These are phyloP conservation scores for Drosophila neonasuta DNA, from an alignment of 2,888 invertebrate species.

Conservation along the genomic window DNA sequence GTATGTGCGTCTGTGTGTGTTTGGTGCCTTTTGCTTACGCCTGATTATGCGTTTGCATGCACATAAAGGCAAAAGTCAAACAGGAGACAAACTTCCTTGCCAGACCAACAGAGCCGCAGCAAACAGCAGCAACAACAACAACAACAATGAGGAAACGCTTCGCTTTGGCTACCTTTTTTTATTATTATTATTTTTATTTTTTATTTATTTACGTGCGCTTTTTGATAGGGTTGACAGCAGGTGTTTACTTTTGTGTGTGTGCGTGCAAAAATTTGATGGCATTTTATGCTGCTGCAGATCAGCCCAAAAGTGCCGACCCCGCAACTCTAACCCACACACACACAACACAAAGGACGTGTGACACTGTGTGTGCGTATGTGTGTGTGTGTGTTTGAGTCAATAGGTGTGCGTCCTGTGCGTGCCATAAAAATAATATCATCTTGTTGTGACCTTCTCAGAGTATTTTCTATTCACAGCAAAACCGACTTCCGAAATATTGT, in stretches of 20 bases:
- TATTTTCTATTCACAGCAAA: not conserved
- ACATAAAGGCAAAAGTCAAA: slow-evolving; percentile 76
- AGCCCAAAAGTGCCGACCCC: slow-evolving; percentile 55
- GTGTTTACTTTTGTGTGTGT: slow-evolving; percentile 57
- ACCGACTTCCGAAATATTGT: not conserved
- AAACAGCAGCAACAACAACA: slow-evolving; percentile 22
- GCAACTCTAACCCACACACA: slow-evolving; percentile 36
- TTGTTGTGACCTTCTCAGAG: slow-evolving; percentile 5
- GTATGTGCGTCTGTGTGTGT: slow-evolving; percentile 14
- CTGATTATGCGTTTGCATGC: slow-evolving; percentile 77
- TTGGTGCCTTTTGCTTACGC: slow-evolving; percentile 61
- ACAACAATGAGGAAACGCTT: slow-evolving; percentile 15
- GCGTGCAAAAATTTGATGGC: slow-evolving; percentile 69
- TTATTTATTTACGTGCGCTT: slow-evolving; percentile 73
- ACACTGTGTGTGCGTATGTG: not conserved
- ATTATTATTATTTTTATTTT: slow-evolving; percentile 65
- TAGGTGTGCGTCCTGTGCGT: slow-evolving; percentile 33
- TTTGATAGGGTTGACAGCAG: slow-evolving; percentile 70
- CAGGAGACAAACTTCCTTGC: slow-evolving; percentile 68
- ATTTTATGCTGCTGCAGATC: slow-evolving; percentile 68
- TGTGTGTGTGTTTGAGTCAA: slow-evolving; percentile 6
- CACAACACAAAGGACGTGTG: not conserved
- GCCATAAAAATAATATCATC: slow-evolving; percentile 49
- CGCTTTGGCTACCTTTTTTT: slow-evolving; percentile 61
- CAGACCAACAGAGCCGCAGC: slow-evolving; percentile 42